These are phyloP conservation scores for Calliphora vicina DNA, from an alignment of 1,140 invertebrate species.

Conservation along the genomic window DNA sequence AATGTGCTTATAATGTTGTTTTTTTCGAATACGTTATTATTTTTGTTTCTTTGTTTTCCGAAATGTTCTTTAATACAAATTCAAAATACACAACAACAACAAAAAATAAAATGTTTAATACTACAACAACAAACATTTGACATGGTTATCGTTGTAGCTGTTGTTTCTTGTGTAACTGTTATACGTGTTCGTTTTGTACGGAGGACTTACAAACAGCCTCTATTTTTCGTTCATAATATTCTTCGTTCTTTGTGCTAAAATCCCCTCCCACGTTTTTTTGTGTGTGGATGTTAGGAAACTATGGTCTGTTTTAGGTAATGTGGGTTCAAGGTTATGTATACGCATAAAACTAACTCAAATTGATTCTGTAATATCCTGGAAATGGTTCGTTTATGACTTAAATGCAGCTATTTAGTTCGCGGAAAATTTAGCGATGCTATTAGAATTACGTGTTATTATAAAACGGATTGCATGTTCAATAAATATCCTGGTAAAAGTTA, in stretches of 20 bases:
- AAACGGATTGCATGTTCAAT: too few relatives aligned
- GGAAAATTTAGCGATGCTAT: too few relatives aligned
- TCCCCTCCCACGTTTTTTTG: not conserved
- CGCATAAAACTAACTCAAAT: too few relatives aligned
- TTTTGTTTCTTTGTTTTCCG: not conserved
- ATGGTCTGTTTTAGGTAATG: too few relatives aligned
- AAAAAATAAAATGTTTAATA: not conserved
- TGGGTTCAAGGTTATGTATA: too few relatives aligned
- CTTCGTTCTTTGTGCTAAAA: not conserved
- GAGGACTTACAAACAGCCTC: not conserved
- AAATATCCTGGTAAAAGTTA: too few relatives aligned
- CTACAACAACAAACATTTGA: not conserved
- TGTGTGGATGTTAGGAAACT: not conserved
- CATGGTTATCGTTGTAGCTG: constrained; percentile 19
- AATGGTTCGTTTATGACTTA: too few relatives aligned
- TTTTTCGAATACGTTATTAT: not conserved
- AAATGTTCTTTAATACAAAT: not conserved
- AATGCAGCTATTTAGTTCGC: too few relatives aligned
- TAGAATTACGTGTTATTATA: too few relatives aligned
- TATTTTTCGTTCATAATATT: too few relatives aligned
- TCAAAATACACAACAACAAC: not conserved
- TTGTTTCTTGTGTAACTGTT: constrained; percentile 5
- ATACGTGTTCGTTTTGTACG: not conserved
- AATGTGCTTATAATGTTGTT: constrained; percentile 28
- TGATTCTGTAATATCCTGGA: too few relatives aligned